A percentile compares a stretch with the other conserved stretches of the same genome.
Conservation (phyloP, 1,140 invertebrate genomes). For the Euura saliciscinereae region DNA sequence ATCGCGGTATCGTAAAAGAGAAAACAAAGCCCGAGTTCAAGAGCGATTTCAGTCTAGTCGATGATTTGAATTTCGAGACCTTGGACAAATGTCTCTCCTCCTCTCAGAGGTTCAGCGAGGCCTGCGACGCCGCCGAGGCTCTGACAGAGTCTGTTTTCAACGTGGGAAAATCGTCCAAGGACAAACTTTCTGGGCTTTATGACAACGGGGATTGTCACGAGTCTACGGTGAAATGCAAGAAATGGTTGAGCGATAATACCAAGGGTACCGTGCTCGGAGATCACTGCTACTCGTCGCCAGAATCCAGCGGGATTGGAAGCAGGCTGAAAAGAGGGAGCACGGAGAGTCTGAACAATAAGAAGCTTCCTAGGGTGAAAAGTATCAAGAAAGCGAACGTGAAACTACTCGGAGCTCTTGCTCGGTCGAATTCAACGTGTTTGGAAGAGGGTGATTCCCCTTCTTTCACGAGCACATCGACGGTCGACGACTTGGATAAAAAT, state of each 20-base stretch:
- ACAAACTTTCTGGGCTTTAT: neutral
- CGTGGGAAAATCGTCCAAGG: neutral
- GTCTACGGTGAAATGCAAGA: neutral
- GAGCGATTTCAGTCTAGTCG: neutral
- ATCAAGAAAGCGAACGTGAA: neutral
- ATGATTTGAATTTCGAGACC: neutral
- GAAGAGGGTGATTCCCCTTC: too few relatives aligned
- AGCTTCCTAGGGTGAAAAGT: neutral
- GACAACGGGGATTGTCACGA: neutral
- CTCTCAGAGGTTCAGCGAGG: neutral
- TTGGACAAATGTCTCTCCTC: neutral
- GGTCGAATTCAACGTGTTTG: too few relatives aligned
- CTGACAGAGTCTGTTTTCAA: neutral
- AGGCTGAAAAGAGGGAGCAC: neutral
- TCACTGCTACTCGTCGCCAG: neutral
- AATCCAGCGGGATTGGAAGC: neutral
- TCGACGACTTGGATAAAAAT: neutral
- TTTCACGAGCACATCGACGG: neutral
- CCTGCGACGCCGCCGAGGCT: neutral
- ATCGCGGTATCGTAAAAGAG: neutral
- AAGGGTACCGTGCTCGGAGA: neutral
- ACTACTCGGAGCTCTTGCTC: too few relatives aligned
- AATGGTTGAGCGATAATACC: neutral
- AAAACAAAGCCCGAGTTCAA: neutral
- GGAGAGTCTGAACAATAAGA: neutral